These are phyloP conservation scores for Umimayanthus chanpuru DNA, from an alignment of 92 coral and sea anemone genomes.

Conservation along the genomic window DNA sequence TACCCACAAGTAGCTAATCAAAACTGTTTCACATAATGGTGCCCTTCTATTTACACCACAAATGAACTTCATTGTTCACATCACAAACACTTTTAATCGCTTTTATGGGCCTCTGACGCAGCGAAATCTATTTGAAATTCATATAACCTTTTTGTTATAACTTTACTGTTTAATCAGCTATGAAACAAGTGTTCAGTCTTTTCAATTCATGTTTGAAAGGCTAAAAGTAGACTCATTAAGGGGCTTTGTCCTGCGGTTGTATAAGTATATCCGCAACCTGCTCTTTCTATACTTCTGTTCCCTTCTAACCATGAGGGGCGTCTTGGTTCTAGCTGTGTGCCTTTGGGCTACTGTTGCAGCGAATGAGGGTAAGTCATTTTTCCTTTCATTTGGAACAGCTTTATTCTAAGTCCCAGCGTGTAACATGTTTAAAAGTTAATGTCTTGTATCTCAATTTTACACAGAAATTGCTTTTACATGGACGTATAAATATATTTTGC, in stretches of 20 bases:
- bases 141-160: too few relatives aligned
- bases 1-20: neutral
- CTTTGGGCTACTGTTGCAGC: slow-evolving; percentile 17
- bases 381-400: neutral
- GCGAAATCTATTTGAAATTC: too few relatives aligned
- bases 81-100: neutral
- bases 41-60: neutral
- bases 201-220: too few relatives aligned
- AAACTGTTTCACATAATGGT: neutral
- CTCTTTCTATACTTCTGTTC: neutral
- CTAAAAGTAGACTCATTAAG: neutral
- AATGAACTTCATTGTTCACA: neutral
- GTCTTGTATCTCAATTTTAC: too few relatives aligned
- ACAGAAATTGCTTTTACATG: too few relatives aligned
- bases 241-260: too few relatives aligned
- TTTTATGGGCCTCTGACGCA: too few relatives aligned
- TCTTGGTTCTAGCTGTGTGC: slow-evolving; percentile 15
- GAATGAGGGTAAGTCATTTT: slow-evolving; percentile 8
- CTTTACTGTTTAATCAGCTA: neutral
- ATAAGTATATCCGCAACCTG: neutral
- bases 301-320: slow-evolving; percentile 13
- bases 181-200: neutral
- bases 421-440: too few relatives aligned
- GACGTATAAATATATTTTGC: too few relatives aligned
- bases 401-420: neutral